Evolutionary conservation across 2,888 invertebrate species (phyloP).

Genomic region (Thecocarcelia acutangulata): DNA sequence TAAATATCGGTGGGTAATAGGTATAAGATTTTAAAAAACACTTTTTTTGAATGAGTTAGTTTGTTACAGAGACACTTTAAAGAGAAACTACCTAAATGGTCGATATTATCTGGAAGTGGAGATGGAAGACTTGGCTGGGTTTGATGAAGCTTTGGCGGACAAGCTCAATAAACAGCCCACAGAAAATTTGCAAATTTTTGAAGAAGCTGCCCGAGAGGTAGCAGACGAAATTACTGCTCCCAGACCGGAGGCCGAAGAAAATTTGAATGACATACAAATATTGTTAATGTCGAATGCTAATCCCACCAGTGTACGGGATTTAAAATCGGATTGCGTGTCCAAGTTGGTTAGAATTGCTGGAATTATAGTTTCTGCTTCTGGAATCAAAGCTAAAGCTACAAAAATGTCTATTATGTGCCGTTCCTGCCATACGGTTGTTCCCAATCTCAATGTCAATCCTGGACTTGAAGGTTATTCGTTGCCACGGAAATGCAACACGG

Average conservation of each 20-base stretch:
- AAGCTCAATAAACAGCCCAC: conserved; percentile 95
- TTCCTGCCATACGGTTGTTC: conserved; percentile 93
- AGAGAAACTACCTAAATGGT: conserved; percentile 94
- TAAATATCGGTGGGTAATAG: conserved; percentile 91
- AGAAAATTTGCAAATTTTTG: conserved; percentile 95
- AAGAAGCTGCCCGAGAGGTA: conserved; percentile 97
- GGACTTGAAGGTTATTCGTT: conserved; percentile 97
- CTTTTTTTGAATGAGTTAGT: neutral
- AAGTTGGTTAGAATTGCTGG: conserved; percentile 96
- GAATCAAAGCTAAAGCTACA: conserved; percentile 97
- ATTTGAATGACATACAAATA: conserved; percentile 95
- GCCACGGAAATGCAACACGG: conserved; percentile 97
- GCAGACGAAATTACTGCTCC: conserved; percentile 98
- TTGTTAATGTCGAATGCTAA: conserved; percentile 92
- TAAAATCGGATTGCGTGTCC: conserved; percentile 97
- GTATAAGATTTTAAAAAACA: neutral
- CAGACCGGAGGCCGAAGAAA: conserved; percentile 93
- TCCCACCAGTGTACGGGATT: conserved; percentile 89
- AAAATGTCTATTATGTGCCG: conserved; percentile 97
- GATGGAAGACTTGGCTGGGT: conserved; percentile 96
- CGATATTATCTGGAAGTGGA: conserved; percentile 95
- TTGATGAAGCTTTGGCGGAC: conserved; percentile 95
- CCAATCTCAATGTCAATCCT: conserved; percentile 94
- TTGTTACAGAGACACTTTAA: conserved; percentile 91
- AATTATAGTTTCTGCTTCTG: conserved; percentile 96